Base-by-base conservation (phyloP, 2,888 invertebrate genomes). In the Carpatolechia fugitivella region DNA sequence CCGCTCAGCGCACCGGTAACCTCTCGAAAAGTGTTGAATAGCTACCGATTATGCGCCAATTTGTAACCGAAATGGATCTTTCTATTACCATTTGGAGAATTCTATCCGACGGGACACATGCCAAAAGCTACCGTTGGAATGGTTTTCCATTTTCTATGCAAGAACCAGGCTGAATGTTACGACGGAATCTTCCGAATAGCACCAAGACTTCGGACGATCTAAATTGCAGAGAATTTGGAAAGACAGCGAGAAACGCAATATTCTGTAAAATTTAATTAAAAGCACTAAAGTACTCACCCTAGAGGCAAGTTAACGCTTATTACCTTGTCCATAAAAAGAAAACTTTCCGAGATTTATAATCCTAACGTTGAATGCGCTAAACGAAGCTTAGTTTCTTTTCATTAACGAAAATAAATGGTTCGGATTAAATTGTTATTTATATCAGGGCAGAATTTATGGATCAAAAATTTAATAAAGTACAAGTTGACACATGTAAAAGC, bases 251-350 rank as follows among this genome's bases (percentile, higher is more conserved):
- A 51, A 53, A 35, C 38, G 54, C 49, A 69, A 59, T 65, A 66
- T 69, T 69, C 64, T 65, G 64, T 1, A 18, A 44, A 41, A 44
- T 44, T 44, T 44, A 44, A 44, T 44, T 44, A 44, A 44, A 44
- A 44, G 44, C 44, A 44, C 44, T 44, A 24, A 44, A 44, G 44
- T 44, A 44, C 24, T 44, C 44, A 29, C 44, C 44, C 44, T 18
- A n/a, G 20, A 24, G 24, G 20, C 20, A 44, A 44, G 44, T 24
- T 24, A 44, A 44, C 44, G 44, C 24, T 44, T 44, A 44, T 24
- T 44, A 44, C 44, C 44, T 20, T 44, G 44, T 24, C 44, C 24
- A 24, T 11, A 3, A 24, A 44, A 41, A 41, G 11, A 11, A 44
- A n/a, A n/a, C 24, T 24, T 24, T 24, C 6, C 24, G 20, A 24